Base-by-base conservation (phyloP, 2,888 invertebrate species). In the Escarpia spicata region DNA sequence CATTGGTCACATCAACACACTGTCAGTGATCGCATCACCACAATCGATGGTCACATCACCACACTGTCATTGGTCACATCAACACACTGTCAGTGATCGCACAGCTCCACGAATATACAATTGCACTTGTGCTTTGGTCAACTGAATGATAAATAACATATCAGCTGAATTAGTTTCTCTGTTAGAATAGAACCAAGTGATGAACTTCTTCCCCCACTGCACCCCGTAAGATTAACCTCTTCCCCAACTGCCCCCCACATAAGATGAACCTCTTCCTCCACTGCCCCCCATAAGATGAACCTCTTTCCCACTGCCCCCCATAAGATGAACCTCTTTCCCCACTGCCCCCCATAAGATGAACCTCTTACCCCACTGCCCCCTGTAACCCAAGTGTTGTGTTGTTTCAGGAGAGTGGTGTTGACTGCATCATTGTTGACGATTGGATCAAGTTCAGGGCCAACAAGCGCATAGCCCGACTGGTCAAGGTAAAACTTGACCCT, bases 341-440 rank as follows among this genome's bases (percentile, higher is more conserved):
- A 37, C 37, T 37, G 37, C 37, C 37, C 37, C 37, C 37, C 37
- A 37, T 37, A 37, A 37, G 75, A 75, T 75, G 26, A 75, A 6
- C n/a, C 26, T 75, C 26, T 26, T 26, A n/a, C 37, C 37, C 52
- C 52, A 52, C 75, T n/a, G n/a, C 75, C 75, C 6, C 26, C 4
- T 75, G 4, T 26, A 26, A 75, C 26, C 19, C 75, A 26, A 6
- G 26, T 75, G 75, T 75, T 44, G 31, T 92, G 90, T 90, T 19
- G 91, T 90, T 90, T n/a, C 92, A 93, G 93, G 93, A 93, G 37
- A 95, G 96, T 3, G 96, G 96, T 0, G 93, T 95, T 0, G 95
- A 96, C 37, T 96, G 96, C 92, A 96, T 97, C 12, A 95, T 95
- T 10, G 96, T 97, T 2, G 97, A 97, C 94, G 95, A 96, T 37